phyloP scores from a whole-genome alignment of 1,140 invertebrate species.

The Philopotamus ludificatus region DNA sequence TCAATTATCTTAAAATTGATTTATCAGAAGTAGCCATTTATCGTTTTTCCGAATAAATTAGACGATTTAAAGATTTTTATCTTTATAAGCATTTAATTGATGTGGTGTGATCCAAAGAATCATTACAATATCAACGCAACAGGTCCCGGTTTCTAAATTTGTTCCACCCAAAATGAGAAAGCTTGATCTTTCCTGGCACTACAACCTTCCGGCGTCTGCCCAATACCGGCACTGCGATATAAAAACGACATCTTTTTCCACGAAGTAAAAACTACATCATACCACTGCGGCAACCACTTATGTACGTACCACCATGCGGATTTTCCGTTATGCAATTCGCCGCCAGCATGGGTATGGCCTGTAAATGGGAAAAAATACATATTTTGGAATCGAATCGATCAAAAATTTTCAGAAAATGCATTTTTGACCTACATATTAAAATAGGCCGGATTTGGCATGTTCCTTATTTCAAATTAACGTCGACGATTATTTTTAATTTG shows the following conservation, averaged over 20 bases:
- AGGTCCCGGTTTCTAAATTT: too few species aligned
- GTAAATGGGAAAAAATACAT: too few species aligned
- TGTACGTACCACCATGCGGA: constrained; percentile 32
- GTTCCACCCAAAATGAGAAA: too few species aligned
- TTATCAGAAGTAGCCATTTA: too few species aligned
- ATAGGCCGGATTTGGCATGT: background rate
- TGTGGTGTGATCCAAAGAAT: too few species aligned
- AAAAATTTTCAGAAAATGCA: constrained; percentile 1
- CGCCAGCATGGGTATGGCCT: background rate
- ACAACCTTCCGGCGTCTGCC: constrained; percentile 4
- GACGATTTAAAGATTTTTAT: too few species aligned
- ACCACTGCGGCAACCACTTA: constrained; percentile 26
- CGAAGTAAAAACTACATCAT: constrained; percentile 21
- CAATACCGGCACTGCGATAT: constrained; percentile 25
- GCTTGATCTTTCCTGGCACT: constrained; percentile 6
- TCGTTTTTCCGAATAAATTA: too few species aligned
- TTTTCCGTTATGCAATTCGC: constrained; percentile 21
- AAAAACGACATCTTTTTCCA: constrained; percentile 38
- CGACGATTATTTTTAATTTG: too few species aligned
- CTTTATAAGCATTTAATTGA: too few species aligned
- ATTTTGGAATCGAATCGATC: background rate
- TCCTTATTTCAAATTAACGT: too few species aligned
- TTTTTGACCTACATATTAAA: background rate
- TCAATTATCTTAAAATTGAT: too few species aligned
- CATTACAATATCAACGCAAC: background rate